Evolutionary conservation across 1,140 invertebrate genomes (phyloP).

Genomic region (Hyles euphorbiae): DNA sequence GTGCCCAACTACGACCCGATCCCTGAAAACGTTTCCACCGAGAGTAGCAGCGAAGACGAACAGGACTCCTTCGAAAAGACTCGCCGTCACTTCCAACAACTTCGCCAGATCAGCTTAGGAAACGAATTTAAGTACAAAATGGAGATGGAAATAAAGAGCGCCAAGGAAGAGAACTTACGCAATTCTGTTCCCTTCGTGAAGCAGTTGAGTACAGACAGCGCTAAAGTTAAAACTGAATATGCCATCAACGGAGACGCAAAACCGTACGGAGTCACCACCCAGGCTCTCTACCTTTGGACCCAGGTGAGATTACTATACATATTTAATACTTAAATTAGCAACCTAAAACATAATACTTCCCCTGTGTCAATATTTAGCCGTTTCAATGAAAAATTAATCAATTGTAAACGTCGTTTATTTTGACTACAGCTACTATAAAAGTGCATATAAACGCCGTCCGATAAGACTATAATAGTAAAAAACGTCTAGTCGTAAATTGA

Average conservation of each 20-base stretch:
- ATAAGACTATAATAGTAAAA: too few relatives aligned
- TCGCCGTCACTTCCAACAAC: constrained; percentile 67
- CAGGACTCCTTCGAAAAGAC: constrained; percentile 68
- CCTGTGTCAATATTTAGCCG: too few relatives aligned
- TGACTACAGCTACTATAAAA: too few relatives aligned
- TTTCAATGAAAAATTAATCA: too few relatives aligned
- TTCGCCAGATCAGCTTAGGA: constrained; percentile 68
- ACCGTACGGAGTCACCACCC: constrained; percentile 71
- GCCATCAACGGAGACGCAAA: constrained; percentile 57
- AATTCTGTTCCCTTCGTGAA: constrained; percentile 77
- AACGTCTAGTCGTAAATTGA: too few relatives aligned
- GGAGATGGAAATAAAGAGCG: constrained; percentile 79
- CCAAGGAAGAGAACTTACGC: constrained; percentile 76
- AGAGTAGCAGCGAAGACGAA: constrained; percentile 68
- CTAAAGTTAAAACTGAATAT: constrained; percentile 60
- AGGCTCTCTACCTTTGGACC: constrained; percentile 75
- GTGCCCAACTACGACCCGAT: constrained; percentile 74
- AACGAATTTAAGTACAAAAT: constrained; percentile 74
- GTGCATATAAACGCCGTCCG: too few relatives aligned
- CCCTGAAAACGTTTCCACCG: constrained; percentile 57
- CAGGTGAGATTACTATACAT: constrained; percentile 37
- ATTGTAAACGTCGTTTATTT: too few relatives aligned
- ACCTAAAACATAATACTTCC: neutral
- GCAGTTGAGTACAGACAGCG: constrained; percentile 72
- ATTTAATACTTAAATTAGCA: neutral